Evolutionary conservation across 2,888 invertebrate genomes (phyloP), one percentile per base, ranked within the genome.

Genomic region (Thereva nobilitata): DNA sequence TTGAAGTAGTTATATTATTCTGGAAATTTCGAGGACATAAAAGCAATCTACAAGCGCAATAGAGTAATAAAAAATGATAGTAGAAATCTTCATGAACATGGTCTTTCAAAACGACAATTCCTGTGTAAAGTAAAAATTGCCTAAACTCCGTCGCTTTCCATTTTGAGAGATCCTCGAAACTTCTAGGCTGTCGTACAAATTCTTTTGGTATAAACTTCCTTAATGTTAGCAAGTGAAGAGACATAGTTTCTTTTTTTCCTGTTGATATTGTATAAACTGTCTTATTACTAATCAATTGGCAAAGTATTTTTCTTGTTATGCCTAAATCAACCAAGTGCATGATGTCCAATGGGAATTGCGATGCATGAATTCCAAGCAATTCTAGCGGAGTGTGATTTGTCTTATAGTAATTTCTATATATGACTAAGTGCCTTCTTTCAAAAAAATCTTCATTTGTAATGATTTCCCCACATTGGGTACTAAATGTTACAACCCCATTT

Each of bases 131-230:
- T 44, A 67, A 44, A 37, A 70, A 67, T 45, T 67, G 52, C 9
- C 68, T 4, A 50, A 67, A 67, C 12, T 68, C 57, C 10, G 57
- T 68, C 7, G 56, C 65, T 45, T 70, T 70, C 66, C 66, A 70
- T 50, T 49, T 64, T 3, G 10, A 8, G 45, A 67, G 9, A 42
- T 70, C 66, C 2, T 68, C 70, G 23, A 68, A 64, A 49, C 41
- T 47, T 50, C 70, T 66, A 4, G 68, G 68, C 41, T 66, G 64
- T 56, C 70, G 47, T 9, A 44, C 12, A 54, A 68, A 70, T 56
- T 68, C 66, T 45, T 53, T 66, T 4, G 66, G 63, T 9, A 68
- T 63, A n/a, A 12, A 38, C 5, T 8, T 10, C 23, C 8, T 9
- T 40, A 65, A 61, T 40, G 38, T 23, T 23, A 23, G 23, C 23